Conservation (phyloP, 1,140 invertebrate genomes). For the Magallana ariakensis region DNA sequence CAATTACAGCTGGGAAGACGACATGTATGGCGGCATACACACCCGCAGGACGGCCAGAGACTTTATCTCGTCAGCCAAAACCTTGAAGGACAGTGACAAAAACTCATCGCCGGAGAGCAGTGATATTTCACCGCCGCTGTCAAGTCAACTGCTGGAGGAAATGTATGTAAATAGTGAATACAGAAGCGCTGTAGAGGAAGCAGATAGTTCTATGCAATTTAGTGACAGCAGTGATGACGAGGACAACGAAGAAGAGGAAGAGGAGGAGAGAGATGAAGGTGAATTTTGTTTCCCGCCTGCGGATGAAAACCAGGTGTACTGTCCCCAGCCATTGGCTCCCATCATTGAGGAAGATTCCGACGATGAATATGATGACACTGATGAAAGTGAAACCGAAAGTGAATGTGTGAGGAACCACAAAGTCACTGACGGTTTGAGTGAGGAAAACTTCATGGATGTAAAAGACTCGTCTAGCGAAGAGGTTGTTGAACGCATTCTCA, state of each 20-base stretch:
- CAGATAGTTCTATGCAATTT: background rate
- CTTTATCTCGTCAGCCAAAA: constrained; percentile 53
- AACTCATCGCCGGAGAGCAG: background rate
- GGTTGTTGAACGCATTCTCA: background rate
- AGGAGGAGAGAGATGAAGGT: constrained; percentile 52
- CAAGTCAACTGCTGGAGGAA: constrained; percentile 54
- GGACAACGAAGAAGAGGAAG: constrained; percentile 37
- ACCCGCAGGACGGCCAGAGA: constrained; percentile 60
- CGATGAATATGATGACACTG: constrained; percentile 56
- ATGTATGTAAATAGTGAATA: constrained; percentile 57
- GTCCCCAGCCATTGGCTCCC: constrained; percentile 66
- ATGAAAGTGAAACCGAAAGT: constrained; percentile 48
- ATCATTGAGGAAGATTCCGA: constrained; percentile 75
- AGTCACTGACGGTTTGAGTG: background rate
- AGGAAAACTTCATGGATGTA: background rate
- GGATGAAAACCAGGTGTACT: constrained; percentile 61
- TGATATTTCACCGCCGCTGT: constrained; percentile 43
- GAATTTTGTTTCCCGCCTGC: constrained; percentile 40
- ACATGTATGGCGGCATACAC: constrained; percentile 58
- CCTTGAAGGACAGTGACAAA: constrained; percentile 42
- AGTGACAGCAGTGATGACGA: constrained; percentile 59
- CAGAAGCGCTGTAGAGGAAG: constrained; percentile 46
- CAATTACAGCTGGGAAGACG: constrained; percentile 65
- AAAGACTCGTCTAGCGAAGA: background rate
- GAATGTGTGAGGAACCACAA: constrained; percentile 14